A percentile compares a stretch with the other conserved stretches of the same genome.
Conservation (phyloP, 2,113 vertebrate species). For the Nettapus auritus region DNA sequence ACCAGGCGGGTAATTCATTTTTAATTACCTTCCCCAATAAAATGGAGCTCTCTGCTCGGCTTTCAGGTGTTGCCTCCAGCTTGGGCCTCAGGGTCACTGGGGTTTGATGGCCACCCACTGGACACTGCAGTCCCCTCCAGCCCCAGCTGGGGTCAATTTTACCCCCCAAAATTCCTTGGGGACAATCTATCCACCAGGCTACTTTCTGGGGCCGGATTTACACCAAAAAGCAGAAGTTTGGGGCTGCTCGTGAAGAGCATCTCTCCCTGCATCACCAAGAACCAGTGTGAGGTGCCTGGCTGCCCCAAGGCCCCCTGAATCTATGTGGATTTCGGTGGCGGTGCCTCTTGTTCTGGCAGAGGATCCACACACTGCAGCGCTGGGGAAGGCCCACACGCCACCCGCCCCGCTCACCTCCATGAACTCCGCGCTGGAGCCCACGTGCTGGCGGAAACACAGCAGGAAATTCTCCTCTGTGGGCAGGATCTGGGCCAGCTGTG, state of each 20-base stretch:
- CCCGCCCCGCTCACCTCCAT: slow-evolving; percentile 87
- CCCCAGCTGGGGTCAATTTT: too few species aligned
- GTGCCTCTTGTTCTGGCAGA: too few species aligned
- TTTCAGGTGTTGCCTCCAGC: neutral
- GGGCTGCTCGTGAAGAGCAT: too few species aligned
- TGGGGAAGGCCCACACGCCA: fast-evolving
- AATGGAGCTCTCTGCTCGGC: neutral
- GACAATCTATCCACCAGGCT: too few species aligned
- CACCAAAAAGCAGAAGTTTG: neutral
- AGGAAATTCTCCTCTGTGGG: slow-evolving; percentile 98
- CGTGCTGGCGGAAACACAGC: slow-evolving; percentile 93
- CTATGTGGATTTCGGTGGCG: too few species aligned
- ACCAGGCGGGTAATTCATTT: neutral
- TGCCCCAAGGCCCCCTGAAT: neutral
- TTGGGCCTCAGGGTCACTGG: neutral
- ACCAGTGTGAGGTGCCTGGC: fast-evolving
- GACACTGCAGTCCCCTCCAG: neutral
- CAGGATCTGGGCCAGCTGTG: slow-evolving; percentile 93
- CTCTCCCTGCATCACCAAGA: neutral
- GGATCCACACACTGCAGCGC: fast-evolving
- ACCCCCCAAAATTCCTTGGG: neutral
- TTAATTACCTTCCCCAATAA: neutral
- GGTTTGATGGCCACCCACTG: neutral
- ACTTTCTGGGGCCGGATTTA: neutral
- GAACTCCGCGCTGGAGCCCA: slow-evolving; percentile 92